A percentile compares a stretch with the other conserved stretches of the same genome.
Evolutionary conservation across 30 jellyfish, hydroid and myxozoan genomes (phyloP).

Genomic region (Turritopsis rubra): DNA sequence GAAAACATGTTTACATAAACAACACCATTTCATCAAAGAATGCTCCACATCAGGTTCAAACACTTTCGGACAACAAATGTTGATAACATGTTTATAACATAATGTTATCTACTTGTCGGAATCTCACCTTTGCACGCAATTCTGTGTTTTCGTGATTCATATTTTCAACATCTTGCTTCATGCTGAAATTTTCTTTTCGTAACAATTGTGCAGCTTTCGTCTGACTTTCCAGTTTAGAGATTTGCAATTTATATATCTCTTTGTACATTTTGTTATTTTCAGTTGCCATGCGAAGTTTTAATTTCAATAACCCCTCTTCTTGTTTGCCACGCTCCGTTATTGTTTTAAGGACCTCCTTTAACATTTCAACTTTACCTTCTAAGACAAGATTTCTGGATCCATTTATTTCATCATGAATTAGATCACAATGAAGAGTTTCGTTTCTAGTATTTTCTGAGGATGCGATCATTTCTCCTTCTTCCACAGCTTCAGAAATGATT

Average conservation of each 20-base stretch:
- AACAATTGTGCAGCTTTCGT: background rate
- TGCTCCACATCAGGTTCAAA: background rate
- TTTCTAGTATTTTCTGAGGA: no score
- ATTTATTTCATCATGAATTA: no score
- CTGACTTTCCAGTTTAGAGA: background rate
- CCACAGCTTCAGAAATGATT: no score
- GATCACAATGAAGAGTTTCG: no score
- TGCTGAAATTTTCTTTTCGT: background rate
- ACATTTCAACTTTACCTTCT: background rate
- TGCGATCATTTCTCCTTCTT: no score
- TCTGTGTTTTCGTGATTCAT: background rate
- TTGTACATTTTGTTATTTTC: background rate
- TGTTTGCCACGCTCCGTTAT: background rate
- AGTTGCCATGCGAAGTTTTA: background rate
- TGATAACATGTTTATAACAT: no score
- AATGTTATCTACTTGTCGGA: background rate
- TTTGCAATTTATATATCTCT: background rate
- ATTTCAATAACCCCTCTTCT: background rate
- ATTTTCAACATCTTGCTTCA: background rate
- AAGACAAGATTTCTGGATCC: background rate
- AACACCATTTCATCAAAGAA: background rate
- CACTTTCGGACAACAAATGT: no score
- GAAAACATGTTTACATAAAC: background rate
- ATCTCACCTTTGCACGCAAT: background rate
- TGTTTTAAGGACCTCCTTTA: background rate